Evolutionary conservation across 2,888 invertebrate species (phyloP).

Genomic region (Eristalis arbustorum): DNA sequence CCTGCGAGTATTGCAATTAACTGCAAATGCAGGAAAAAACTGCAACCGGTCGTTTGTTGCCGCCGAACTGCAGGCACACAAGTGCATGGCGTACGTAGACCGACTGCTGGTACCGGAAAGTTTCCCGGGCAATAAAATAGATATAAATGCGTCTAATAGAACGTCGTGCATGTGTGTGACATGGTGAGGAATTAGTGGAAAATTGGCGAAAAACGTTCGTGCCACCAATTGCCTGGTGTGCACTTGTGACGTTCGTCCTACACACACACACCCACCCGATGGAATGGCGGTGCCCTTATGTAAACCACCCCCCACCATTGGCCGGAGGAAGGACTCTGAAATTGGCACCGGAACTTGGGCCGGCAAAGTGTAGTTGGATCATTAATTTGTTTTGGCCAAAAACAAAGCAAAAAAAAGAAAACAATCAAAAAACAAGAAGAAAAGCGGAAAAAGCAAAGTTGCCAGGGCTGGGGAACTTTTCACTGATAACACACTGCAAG

Average conservation of each 20-base stretch:
- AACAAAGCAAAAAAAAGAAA: conserved; percentile 15
- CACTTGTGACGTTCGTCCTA: conserved; percentile 40
- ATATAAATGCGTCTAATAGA: conserved; percentile 69
- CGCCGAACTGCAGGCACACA: not conserved
- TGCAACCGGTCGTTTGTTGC: conserved; percentile 52
- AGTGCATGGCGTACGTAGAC: not conserved
- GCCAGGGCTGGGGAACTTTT: conserved; percentile 24
- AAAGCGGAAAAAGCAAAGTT: not conserved
- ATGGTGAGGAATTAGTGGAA: conserved; percentile 46
- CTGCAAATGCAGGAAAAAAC: conserved; percentile 33
- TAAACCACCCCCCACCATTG: not conserved
- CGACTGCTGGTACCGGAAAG: conserved; percentile 40
- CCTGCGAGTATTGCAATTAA: conserved; percentile 54
- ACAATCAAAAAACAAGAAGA: not conserved
- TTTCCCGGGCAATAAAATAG: conserved; percentile 67
- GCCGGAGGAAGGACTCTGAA: conserved; percentile 40
- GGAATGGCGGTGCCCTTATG: conserved; percentile 34
- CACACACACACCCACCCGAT: conserved; percentile 10
- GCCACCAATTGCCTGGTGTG: conserved; percentile 63
- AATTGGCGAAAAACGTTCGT: conserved; percentile 61
- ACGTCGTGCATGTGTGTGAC: conserved; percentile 59
- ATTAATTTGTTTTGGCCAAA: conserved; percentile 66
- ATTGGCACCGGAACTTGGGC: conserved; percentile 68
- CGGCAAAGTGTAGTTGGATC: conserved; percentile 64
- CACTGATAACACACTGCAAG: conserved; percentile 66